Conservation (phyloP, 2,888 invertebrate genomes). For the Tetranychus piercei region DNA sequence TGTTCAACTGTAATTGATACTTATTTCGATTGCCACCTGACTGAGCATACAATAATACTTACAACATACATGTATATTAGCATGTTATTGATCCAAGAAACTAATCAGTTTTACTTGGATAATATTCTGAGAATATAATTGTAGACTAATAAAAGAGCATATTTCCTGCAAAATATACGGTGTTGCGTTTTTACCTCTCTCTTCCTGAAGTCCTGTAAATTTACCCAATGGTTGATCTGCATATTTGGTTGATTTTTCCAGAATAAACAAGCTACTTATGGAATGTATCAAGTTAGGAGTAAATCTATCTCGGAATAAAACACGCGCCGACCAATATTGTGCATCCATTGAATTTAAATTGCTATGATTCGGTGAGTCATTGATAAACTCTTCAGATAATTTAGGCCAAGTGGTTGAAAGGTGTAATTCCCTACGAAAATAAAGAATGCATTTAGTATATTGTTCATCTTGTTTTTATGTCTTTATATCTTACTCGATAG, state of each 20-base stretch:
- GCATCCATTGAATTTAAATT: slow-evolving; percentile 62
- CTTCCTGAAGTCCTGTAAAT: slow-evolving; percentile 2
- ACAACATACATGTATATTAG: too few relatives aligned
- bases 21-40: not conserved
- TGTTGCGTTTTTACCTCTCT: not conserved
- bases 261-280: not conserved
- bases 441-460: not conserved
- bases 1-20: not conserved
- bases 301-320: slow-evolving; percentile 32
- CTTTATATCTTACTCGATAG: not conserved
- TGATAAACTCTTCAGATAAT: slow-evolving; percentile 61
- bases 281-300: not conserved
- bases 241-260: not conserved
- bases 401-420: slow-evolving; percentile 69
- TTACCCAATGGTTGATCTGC: slow-evolving; percentile 2
- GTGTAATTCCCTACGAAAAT: slow-evolving; percentile 36
- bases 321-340: slow-evolving; percentile 49
- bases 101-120: too few relatives aligned
- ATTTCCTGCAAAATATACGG: too few relatives aligned
- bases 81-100: too few relatives aligned
- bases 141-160: too few relatives aligned
- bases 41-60: not conserved
- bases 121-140: too few relatives aligned
- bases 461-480: too few relatives aligned
- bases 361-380: slow-evolving; percentile 61